Base-by-base conservation (phyloP, 2,797 vertebrate genomes). In the Melopsittacus undulatus region DNA sequence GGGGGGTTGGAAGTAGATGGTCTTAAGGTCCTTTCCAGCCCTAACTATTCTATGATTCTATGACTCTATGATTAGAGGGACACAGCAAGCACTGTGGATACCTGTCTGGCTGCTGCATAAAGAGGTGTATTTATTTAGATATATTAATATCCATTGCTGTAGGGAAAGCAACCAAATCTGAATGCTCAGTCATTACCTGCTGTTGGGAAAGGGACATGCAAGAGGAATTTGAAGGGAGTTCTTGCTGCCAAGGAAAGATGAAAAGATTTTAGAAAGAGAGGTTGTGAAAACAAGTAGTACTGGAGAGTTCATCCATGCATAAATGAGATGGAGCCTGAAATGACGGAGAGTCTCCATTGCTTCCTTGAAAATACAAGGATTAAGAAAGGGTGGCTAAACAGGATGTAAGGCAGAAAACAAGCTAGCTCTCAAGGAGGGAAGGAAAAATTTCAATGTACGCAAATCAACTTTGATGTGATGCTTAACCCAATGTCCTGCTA, bases 181-280 rank as follows among this genome's bases (percentile, higher is more conserved):
- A 82, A 64, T 69, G 54, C 63, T 75, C 68, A 63, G 78, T 80
- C 88, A 79, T 59, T 81, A 90, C 86, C 51, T 89, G 61, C 64
- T 96, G 29, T 52, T 91, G 77, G 48, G 61, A 91, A 94, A 94
- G 85, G 42, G 30, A 82, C 20, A 70, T 11, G n/a, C 79, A 85
- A 83, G 59, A 87, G 38, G 66, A 93, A 68, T 92, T 49, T 54
- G 46, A 82, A 93, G 78, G 30, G 40, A 75, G 18, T 59, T 89
- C 30, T 68, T 80, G 38, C 68, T 87, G 78, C 72, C 56, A 95
- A 84, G 51, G 68, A 79, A 94, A 92, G 86, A 90, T 87, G 68
- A 96, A 95, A 93, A 48, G 72, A 48, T 84, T 95, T 94, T 67
- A 82, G 88, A 94, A 90, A 82, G 49, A 87, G 78, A 81, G 42